Evolutionary conservation across 1,140 invertebrate genomes (phyloP).

Genomic region (Panonychus citri): DNA sequence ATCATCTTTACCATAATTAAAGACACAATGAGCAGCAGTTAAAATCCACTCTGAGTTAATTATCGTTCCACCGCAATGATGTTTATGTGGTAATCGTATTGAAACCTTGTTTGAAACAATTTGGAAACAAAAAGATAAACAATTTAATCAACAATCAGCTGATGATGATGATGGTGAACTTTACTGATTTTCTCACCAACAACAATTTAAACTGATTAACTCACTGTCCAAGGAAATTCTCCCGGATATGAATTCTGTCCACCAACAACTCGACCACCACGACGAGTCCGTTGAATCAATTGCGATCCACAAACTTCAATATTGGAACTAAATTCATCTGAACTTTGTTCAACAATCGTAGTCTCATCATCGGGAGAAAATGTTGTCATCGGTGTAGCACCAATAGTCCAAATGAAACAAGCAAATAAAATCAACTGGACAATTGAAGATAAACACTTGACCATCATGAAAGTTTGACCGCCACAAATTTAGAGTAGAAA

Average conservation of each 20-base stretch:
- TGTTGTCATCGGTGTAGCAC: too few species aligned
- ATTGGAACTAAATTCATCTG: too few species aligned
- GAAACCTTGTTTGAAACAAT: conserved; percentile 12
- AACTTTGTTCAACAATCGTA: too few species aligned
- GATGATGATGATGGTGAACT: not conserved
- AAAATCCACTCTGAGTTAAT: conserved; percentile 46
- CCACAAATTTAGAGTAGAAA: too few species aligned
- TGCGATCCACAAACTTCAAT: too few species aligned
- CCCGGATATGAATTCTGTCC: conserved; percentile 40
- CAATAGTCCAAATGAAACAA: too few species aligned
- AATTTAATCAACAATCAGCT: not conserved
- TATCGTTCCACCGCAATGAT: conserved; percentile 48
- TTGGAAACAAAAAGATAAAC: not conserved
- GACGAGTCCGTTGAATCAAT: too few species aligned
- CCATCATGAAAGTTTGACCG: too few species aligned
- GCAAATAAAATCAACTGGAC: too few species aligned
- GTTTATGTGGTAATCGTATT: conserved; percentile 8
- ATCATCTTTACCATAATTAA: conserved; percentile 17
- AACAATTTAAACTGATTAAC: conserved; percentile 16
- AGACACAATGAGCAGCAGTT: conserved; percentile 63
- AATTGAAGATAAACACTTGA: too few species aligned
- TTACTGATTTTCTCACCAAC: not conserved
- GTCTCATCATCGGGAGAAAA: too few species aligned
- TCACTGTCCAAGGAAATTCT: conserved; percentile 58
- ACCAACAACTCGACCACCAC: conserved; percentile 38